These are phyloP conservation scores for Drosophila neocordata DNA, from an alignment of 1,140 invertebrate genomes.

Conservation along the genomic window DNA sequence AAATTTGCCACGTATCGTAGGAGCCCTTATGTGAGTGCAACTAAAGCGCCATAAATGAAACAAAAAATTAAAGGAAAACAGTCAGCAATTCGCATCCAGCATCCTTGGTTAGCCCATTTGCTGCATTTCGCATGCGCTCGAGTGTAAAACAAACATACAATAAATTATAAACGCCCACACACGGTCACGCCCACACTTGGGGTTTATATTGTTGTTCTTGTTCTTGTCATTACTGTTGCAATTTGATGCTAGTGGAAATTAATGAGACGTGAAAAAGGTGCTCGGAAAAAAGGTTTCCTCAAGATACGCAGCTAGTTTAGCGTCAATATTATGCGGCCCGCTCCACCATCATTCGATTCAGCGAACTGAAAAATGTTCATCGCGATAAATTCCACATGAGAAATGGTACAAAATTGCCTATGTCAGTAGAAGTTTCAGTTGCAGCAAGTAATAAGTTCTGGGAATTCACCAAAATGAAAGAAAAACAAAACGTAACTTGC, in stretches of 20 bases:
- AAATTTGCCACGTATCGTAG: no score
- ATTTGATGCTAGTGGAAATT: slow-evolving; percentile 59
- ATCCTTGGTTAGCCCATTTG: slow-evolving; percentile 17
- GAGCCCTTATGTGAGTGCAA: neutral
- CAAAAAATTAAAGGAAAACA: slow-evolving; percentile 11
- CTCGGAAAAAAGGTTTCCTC: slow-evolving; percentile 38
- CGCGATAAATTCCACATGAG: slow-evolving; percentile 38
- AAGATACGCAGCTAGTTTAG: slow-evolving; percentile 57
- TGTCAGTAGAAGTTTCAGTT: slow-evolving; percentile 14
- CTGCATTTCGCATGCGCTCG: slow-evolving; percentile 46
- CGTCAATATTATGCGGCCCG: slow-evolving; percentile 15
- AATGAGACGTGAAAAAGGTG: slow-evolving; percentile 74
- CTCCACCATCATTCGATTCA: slow-evolving; percentile 65
- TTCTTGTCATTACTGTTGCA: slow-evolving; percentile 27
- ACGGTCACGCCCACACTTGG: slow-evolving; percentile 14
- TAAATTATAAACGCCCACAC: slow-evolving; percentile 64
- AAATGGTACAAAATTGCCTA: slow-evolving; percentile 34
- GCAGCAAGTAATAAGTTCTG: slow-evolving; percentile 15
- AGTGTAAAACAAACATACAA: slow-evolving; percentile 75
- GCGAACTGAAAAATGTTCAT: slow-evolving; percentile 65
- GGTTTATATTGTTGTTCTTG: slow-evolving; percentile 2
- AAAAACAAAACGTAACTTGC: neutral
- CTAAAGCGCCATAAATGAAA: slow-evolving; percentile 18
- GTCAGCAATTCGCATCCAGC: neutral
- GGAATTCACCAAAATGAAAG: slow-evolving; percentile 13